Evolutionary conservation across 2,888 invertebrate genomes (phyloP).

Genomic region (Mimumesa dahlbomi): DNA sequence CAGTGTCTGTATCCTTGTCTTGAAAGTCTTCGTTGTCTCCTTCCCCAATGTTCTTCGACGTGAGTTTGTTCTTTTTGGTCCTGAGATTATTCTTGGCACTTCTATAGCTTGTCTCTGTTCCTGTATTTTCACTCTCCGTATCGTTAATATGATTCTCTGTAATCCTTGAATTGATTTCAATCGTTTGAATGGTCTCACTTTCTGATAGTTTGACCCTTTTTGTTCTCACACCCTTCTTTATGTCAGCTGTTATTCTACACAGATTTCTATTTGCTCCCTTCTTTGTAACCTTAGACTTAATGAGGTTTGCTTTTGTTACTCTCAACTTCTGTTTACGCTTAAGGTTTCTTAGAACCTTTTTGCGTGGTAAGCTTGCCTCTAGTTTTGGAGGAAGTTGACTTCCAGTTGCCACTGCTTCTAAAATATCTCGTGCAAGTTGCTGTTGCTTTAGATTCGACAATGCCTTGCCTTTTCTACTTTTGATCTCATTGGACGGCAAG

Average conservation of each 20-base stretch:
- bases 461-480: slow-evolving; percentile 70
- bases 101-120: slow-evolving; percentile 59
- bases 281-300: slow-evolving; percentile 74
- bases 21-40: slow-evolving; percentile 50
- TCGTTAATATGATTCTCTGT: slow-evolving; percentile 48
- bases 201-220: slow-evolving; percentile 60
- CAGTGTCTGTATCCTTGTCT: slow-evolving; percentile 58
- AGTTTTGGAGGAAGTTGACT: slow-evolving; percentile 75
- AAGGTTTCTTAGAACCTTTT: slow-evolving; percentile 74
- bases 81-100: slow-evolving; percentile 72
- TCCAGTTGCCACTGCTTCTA: slow-evolving; percentile 77
- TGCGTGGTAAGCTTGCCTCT: slow-evolving; percentile 75
- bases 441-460: slow-evolving; percentile 68
- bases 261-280: slow-evolving; percentile 73
- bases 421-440: slow-evolving; percentile 72
- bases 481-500: slow-evolving; percentile 70
- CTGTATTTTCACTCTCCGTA: slow-evolving; percentile 44
- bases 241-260: slow-evolving; percentile 63
- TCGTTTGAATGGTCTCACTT: slow-evolving; percentile 20
- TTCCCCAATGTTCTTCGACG: slow-evolving; percentile 48
- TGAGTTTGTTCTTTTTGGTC: slow-evolving; percentile 65
- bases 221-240: slow-evolving; percentile 65
- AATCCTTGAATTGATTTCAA: slow-evolving; percentile 40
- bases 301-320: slow-evolving; percentile 71
- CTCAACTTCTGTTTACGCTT: slow-evolving; percentile 75